Evolutionary conservation across 2,113 vertebrate genomes (phyloP), one percentile per base, ranked within the genome.

Genomic region (Brienomyrus brachyistius): DNA sequence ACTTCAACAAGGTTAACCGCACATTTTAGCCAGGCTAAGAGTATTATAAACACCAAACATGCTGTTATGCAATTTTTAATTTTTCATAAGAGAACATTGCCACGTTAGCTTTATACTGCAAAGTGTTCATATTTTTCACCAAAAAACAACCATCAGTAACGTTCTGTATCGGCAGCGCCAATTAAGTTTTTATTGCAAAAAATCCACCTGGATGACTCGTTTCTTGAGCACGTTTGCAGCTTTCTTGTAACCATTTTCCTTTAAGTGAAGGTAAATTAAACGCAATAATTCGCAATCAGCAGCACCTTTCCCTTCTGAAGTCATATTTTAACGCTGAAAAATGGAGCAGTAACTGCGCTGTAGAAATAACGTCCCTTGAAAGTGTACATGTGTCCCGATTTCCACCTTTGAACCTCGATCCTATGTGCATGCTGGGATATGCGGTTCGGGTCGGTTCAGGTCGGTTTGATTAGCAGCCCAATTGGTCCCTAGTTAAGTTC

Each of bases 201-300:
- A 87, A 87, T 31, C 88, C 31, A 95, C 95, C 94, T 92, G 92
- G 27, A 59, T 5, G 1, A 94, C 88, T 88, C 94, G 92, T 35
- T 94, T 92, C 19, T 95, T 91, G 91, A 95, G 93, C 89, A 83
- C 90, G 7, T 91, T 88, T 0, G 95, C 95, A 11, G 94, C 95
- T n/a, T 91, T 92, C 1, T 59, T 6, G 92, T 90, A 93, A 31
- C 95, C 95, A 89, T 86, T 90, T 4, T 90, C 84, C 91, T 94
- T 92, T 56, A 95, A 92, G 91, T 95, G 94, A 50, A 93, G 90
- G 90, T 94, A 91, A 90, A 95, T 94, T 0, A 95, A 17, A 5
- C 89, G 47, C n/a, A 95, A 92, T 91, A 95, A 91, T 8, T 89
- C 86, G n/a, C 62, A 85, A 90, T 94, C 93, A 45, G 90, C 56